These are phyloP conservation scores for Papilio xuthus DNA, from an alignment of 1,140 invertebrate species.

Conservation along the genomic window DNA sequence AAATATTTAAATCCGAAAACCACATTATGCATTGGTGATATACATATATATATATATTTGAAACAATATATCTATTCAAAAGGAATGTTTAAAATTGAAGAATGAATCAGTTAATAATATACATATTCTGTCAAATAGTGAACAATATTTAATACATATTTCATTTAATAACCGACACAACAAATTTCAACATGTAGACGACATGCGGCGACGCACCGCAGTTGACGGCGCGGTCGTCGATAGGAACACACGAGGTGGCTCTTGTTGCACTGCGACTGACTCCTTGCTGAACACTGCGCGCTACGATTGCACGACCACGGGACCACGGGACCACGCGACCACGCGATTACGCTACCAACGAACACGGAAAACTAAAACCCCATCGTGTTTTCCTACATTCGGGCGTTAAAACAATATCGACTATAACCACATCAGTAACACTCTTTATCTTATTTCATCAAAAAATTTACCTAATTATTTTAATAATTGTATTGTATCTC, in stretches of 20 bases:
- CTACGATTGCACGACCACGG: neutral
- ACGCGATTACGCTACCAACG: neutral
- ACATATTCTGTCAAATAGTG: conserved; percentile 36
- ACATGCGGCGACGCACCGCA: neutral
- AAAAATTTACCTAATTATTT: conserved; percentile 60
- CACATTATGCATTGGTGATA: conserved; percentile 33
- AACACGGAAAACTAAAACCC: conserved; percentile 28
- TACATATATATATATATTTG: conserved; percentile 41
- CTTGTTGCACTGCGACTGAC: conserved; percentile 11
- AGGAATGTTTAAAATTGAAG: conserved; percentile 54
- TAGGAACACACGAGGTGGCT: conserved; percentile 39
- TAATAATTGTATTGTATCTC: conserved; percentile 59
- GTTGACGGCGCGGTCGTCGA: conserved; percentile 13
- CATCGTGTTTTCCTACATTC: conserved; percentile 36
- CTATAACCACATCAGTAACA: conserved; percentile 48
- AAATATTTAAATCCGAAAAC: conserved; percentile 30
- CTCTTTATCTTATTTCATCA: conserved; percentile 64
- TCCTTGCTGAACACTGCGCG: neutral
- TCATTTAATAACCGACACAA: conserved; percentile 34
- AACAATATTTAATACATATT: conserved; percentile 36
- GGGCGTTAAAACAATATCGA: conserved; percentile 31
- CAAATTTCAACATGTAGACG: conserved; percentile 35
- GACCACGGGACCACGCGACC: too few relatives aligned
- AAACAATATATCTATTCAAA: conserved; percentile 49
- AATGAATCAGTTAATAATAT: conserved; percentile 35